Percentiles rank a stretch among this genome's conserved stretches.
Evolutionary conservation across 2,797 vertebrate genomes (phyloP).

Genomic region (Garrulus glandarius): DNA sequence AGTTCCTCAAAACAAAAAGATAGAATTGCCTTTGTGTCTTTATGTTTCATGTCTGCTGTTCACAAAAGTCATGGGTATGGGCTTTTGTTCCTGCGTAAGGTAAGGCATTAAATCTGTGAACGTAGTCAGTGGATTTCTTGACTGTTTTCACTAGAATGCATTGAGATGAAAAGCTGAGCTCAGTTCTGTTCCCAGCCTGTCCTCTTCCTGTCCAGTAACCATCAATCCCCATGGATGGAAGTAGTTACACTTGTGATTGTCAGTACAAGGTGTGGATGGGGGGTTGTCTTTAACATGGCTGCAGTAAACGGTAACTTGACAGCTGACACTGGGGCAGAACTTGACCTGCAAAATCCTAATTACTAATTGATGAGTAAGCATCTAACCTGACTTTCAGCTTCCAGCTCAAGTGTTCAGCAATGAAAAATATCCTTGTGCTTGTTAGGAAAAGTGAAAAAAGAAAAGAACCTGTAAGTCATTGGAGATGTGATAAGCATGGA

Average conservation of each 20-base stretch:
- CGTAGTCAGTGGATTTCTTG: not conserved
- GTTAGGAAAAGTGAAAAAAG: not conserved
- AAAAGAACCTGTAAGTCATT: not conserved
- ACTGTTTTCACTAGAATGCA: not conserved
- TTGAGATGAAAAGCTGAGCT: not conserved
- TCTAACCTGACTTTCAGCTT: slow-evolving; percentile 14
- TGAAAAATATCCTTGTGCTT: not conserved
- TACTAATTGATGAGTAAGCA: slow-evolving; percentile 30
- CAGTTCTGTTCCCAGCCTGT: not conserved
- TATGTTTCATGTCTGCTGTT: not conserved
- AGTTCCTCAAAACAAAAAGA: not conserved
- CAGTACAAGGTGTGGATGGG: not conserved
- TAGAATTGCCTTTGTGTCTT: not conserved
- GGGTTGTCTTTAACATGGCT: not conserved
- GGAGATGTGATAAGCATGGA: not conserved
- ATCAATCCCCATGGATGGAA: not conserved
- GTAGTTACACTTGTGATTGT: not conserved
- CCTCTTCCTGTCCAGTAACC: not conserved
- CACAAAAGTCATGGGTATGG: not conserved
- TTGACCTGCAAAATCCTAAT: slow-evolving; percentile 16
- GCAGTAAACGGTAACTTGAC: not conserved
- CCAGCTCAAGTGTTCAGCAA: not conserved
- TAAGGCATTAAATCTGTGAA: not conserved
- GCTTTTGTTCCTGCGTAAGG: not conserved
- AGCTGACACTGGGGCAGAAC: not conserved